A percentile compares a stretch with the other conserved stretches of the same genome.
phyloP scores from a whole-genome alignment of 2,888 invertebrate genomes.

The Perizoma flavofasciatum region DNA sequence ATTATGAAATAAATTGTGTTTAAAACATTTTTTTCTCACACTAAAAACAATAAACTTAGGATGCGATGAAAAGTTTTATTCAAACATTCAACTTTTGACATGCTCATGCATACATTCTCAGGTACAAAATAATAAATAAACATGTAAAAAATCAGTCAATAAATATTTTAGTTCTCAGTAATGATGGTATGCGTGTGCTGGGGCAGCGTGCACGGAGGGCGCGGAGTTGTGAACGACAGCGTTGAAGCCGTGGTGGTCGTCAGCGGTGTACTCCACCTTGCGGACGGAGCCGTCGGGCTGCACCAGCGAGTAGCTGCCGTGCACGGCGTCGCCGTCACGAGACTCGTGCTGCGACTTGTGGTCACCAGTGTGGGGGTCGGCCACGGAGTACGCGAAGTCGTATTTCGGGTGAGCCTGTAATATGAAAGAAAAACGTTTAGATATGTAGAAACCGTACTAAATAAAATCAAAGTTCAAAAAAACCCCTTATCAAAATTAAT shows the following conservation, averaged over 20 bases:
- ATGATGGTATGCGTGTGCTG: slow-evolving; percentile 61
- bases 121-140: slow-evolving; percentile 53
- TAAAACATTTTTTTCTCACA: too few species aligned
- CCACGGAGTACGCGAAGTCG: slow-evolving; percentile 79
- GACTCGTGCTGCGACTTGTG: slow-evolving; percentile 81
- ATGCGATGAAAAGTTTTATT: slow-evolving; percentile 2
- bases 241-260: slow-evolving; percentile 66
- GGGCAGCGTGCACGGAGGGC: slow-evolving; percentile 64
- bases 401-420: slow-evolving; percentile 69
- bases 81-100: slow-evolving; percentile 23
- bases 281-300: slow-evolving; percentile 80
- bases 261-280: slow-evolving; percentile 76
- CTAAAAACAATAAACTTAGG: not conserved
- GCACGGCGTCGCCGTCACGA: slow-evolving; percentile 81
- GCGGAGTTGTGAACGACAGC: slow-evolving; percentile 77
- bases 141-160: slow-evolving; percentile 31
- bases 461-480: not conserved
- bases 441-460: not conserved
- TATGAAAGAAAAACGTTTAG: not conserved
- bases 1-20: too few species aligned
- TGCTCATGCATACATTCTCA: slow-evolving; percentile 40
- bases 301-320: slow-evolving; percentile 83
- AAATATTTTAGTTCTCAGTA: slow-evolving; percentile 43
- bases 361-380: slow-evolving; percentile 83
- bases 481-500: too few species aligned